Percentiles rank a stretch among this genome's conserved stretches.
These are phyloP conservation scores for Sipha maydis DNA, from an alignment of 2,888 invertebrate species.

Conservation along the genomic window DNA sequence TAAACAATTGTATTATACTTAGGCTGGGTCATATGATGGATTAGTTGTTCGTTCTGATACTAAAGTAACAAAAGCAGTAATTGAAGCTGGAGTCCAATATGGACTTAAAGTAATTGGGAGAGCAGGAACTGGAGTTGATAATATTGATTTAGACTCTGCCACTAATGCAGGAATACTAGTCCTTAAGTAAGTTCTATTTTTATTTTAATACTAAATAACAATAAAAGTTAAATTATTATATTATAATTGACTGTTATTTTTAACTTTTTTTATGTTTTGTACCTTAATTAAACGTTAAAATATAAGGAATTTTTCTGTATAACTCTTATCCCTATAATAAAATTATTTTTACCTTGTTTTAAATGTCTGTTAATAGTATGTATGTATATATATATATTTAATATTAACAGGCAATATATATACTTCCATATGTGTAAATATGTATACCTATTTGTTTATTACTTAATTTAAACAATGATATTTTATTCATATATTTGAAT, in stretches of 20 bases:
- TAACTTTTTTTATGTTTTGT: not conserved
- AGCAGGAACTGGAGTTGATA: slow-evolving; percentile 99
- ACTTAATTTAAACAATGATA: not conserved
- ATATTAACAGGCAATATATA: too few species aligned
- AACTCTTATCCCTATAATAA: not conserved
- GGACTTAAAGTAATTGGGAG: slow-evolving; percentile 87
- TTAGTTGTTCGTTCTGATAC: slow-evolving; percentile 94
- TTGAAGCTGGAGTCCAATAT: slow-evolving; percentile 76
- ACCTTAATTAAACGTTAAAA: too few species aligned
- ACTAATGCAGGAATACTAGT: slow-evolving; percentile 86
- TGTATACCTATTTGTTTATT: not conserved
- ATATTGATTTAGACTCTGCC: slow-evolving; percentile 91
- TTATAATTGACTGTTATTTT: not conserved
- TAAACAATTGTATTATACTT: slow-evolving; percentile 16
- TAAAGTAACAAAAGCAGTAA: slow-evolving; percentile 86
- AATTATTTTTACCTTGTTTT: too few species aligned
- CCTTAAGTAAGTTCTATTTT: slow-evolving; percentile 80
- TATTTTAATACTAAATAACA: not conserved
- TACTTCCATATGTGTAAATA: too few species aligned
- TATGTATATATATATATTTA: too few species aligned
- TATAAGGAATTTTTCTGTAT: not conserved
- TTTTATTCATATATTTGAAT: not conserved
- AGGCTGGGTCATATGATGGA: slow-evolving; percentile 75
- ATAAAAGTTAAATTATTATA: not conserved
- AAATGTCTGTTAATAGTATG: not conserved